These are phyloP conservation scores for Halictus quadricinctus DNA, from an alignment of 2,888 invertebrate species.

Conservation along the genomic window DNA sequence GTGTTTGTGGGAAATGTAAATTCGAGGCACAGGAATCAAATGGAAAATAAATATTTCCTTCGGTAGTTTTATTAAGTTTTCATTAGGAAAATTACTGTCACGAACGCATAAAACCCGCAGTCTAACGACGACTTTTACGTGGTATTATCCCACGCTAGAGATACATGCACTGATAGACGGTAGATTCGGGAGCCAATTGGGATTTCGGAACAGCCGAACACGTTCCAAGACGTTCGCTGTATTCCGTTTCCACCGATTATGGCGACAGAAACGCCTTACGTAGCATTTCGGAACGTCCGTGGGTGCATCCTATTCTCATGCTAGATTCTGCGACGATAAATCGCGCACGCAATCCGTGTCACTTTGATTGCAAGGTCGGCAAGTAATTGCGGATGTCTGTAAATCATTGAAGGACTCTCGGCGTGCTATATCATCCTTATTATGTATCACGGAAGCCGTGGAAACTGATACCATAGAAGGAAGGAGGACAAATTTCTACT, in stretches of 20 bases:
- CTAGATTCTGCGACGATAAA: conserved; percentile 46
- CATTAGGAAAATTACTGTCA: not conserved
- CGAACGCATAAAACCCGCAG: not conserved
- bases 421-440: conserved; percentile 9
- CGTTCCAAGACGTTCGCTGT: not conserved
- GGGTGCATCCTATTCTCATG: conserved; percentile 18
- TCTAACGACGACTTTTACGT: not conserved
- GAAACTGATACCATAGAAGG: not conserved
- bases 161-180: not conserved
- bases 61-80: no score
- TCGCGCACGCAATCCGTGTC: conserved; percentile 45
- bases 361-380: conserved; percentile 48
- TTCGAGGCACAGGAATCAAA: no score
- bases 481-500: conserved; percentile 1
- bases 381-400: conserved; percentile 27
- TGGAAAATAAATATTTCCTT: no score
- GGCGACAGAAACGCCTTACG: not conserved
- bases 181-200: not conserved
- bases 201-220: not conserved
- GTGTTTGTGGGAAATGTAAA: no score
- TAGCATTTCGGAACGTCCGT: conserved; percentile 2
- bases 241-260: not conserved
- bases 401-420: conserved; percentile 25
- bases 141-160: not conserved
- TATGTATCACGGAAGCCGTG: not conserved